Evolutionary conservation across 2,888 invertebrate genomes (phyloP).

Genomic region (Heliconius cydno): DNA sequence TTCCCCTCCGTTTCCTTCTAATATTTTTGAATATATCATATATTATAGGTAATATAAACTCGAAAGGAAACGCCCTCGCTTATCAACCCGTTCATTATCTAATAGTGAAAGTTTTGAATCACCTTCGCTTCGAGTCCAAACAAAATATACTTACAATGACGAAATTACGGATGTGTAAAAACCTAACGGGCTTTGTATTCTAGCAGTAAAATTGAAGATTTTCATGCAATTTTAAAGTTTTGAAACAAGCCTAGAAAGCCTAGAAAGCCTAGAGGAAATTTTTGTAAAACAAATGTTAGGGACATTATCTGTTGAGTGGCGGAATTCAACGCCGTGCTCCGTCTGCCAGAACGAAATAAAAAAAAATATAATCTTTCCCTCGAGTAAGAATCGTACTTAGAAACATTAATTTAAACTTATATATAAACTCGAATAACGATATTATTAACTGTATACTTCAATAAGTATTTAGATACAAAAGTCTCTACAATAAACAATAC

Average conservation of each 20-base stretch:
- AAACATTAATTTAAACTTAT: not conserved
- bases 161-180: conserved; percentile 40
- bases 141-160: conserved; percentile 35
- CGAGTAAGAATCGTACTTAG: too few species aligned
- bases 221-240: not conserved
- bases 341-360: too few species aligned
- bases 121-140: conserved; percentile 36
- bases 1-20: too few species aligned
- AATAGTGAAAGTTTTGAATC: conserved; percentile 52
- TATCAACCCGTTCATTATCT: conserved; percentile 52
- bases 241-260: too few species aligned
- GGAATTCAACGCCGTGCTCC: too few species aligned
- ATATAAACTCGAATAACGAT: not conserved
- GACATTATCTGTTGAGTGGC: too few species aligned
- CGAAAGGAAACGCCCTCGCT: conserved; percentile 40
- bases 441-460: not conserved
- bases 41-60: not conserved
- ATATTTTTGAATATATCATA: conserved; percentile 1
- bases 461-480: not conserved
- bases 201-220: not conserved
- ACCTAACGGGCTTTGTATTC: conserved; percentile 13
- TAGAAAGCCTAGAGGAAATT: too few species aligned
- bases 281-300: too few species aligned
- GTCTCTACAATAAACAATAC: not conserved
- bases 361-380: too few species aligned